Evolutionary conservation across 2,113 vertebrate genomes (phyloP), one percentile per base, ranked within the genome.

Genomic region (Corvus hawaiiensis): DNA sequence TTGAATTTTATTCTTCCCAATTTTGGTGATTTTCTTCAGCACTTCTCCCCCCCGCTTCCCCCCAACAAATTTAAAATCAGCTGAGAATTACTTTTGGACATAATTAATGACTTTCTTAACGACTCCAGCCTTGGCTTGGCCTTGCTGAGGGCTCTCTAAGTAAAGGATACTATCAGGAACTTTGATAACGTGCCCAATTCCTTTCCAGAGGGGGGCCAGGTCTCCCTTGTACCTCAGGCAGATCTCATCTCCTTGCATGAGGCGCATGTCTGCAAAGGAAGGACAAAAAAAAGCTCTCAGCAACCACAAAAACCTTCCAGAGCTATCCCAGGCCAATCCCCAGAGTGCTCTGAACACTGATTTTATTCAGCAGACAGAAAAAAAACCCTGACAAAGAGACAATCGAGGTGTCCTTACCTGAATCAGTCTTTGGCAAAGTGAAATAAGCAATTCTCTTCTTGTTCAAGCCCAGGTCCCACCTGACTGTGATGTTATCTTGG

Each of bases 401-500:
- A 95, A 52, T 26, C 77, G 86, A 97, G 91, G 69, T 94, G 76
- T 90, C 94, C 98, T 98, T 97, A 99, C 98, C 99, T 98, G 99
- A 99, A 94, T 99, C 99, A 79, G 99, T 99, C 99, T 99, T 99
- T 97, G 99, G 99, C 96, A 99, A 98, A 76, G 99, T 99, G 98
- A 99, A 99, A 98, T 99, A 99, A 92, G 99, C 99, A 98, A 99
- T 99, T 98, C 99, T 98, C 97, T 99, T 99, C 99, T 99, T 99
- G 98, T 99, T 99, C 97, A 99, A 98, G 87, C 99, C 99, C 98
- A 99, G 98, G 97, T 99, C 99, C 99, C 99, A 99, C 96, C 99
- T 98, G 96, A 99, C 99, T 23, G 99, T 99, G 98, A 99, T 99
- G 98, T 99, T 99, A 97, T 99, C 99, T 97, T 99, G 99, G 91